phyloP scores from a whole-genome alignment of 2,888 invertebrate genomes.

The Zootermopsis nevadensis region DNA sequence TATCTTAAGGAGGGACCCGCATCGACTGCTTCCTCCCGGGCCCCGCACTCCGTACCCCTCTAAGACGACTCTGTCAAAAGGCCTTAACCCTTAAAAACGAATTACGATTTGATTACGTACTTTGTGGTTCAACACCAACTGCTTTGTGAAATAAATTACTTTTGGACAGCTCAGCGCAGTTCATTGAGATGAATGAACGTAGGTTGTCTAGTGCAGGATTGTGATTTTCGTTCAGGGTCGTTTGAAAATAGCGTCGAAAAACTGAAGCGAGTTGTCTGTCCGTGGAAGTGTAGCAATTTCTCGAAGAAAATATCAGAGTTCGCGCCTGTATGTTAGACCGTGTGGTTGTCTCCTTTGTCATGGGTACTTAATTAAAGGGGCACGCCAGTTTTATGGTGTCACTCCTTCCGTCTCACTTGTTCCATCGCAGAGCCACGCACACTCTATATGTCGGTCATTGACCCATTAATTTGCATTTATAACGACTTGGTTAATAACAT shows the following conservation, averaged over 20 bases:
- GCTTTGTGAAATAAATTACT: too few relatives aligned
- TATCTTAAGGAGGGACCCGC: too few relatives aligned
- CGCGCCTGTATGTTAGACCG: background rate
- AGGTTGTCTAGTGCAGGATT: background rate
- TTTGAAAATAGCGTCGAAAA: too few relatives aligned
- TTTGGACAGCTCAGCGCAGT: background rate
- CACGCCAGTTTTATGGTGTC: background rate
- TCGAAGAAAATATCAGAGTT: slow-evolving; percentile 1
- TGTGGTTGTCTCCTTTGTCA: background rate
- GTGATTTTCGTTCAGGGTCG: background rate
- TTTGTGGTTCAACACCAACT: too few relatives aligned
- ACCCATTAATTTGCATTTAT: too few relatives aligned
- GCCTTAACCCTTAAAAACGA: too few relatives aligned
- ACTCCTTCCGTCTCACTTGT: background rate
- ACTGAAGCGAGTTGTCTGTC: background rate
- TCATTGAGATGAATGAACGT: background rate
- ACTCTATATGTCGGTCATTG: background rate
- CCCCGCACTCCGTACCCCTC: too few relatives aligned
- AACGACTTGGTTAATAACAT: too few relatives aligned
- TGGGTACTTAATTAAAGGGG: background rate
- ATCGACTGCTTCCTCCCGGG: too few relatives aligned
- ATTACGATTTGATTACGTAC: too few relatives aligned
- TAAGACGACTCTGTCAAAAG: too few relatives aligned
- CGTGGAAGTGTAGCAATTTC: background rate
- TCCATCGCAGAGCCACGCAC: background rate